Conservation (phyloP, 2,113 vertebrate genomes). For the Mormyrus iriodes region DNA sequence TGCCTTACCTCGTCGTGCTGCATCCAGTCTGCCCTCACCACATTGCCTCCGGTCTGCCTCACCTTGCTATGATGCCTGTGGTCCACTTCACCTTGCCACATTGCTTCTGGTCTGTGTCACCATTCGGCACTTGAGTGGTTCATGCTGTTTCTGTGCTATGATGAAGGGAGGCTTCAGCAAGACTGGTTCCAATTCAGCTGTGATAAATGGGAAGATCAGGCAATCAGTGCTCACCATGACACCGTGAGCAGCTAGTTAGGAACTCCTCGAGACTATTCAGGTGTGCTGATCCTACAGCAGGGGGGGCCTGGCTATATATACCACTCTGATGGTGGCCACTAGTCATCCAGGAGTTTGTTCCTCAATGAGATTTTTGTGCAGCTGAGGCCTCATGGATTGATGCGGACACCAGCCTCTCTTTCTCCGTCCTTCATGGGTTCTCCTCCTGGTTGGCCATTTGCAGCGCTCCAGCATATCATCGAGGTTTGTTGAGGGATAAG, state of each 20-base stretch:
- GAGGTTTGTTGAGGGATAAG: conserved; percentile 57
- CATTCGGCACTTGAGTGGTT: conserved; percentile 51
- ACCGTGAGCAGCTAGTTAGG: conserved; percentile 76
- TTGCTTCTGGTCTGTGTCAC: not conserved
- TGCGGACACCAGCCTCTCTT: not conserved
- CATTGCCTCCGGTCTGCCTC: conserved; percentile 1
- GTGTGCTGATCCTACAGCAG: conserved; percentile 73
- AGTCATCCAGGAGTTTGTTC: conserved; percentile 63
- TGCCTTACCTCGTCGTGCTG: no score
- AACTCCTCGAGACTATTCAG: conserved; percentile 81
- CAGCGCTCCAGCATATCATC: conserved; percentile 62
- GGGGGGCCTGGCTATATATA: conserved; percentile 56
- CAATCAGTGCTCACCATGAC: conserved; percentile 85
- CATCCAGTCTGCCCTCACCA: no score
- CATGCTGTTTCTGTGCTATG: conserved; percentile 79
- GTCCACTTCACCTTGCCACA: not conserved
- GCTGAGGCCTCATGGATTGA: not conserved
- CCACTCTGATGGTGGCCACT: conserved; percentile 69
- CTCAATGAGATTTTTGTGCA: conserved; percentile 32
- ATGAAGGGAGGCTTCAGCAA: conserved; percentile 92
- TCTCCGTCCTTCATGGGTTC: conserved; percentile 46
- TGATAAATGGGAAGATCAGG: conserved; percentile 99
- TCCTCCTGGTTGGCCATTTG: conserved; percentile 62
- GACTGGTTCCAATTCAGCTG: conserved; percentile 99
- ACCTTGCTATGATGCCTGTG: conserved; percentile 51